These are phyloP conservation scores for Tringa solitaria DNA, from an alignment of 2,113 vertebrate species.

Conservation along the genomic window DNA sequence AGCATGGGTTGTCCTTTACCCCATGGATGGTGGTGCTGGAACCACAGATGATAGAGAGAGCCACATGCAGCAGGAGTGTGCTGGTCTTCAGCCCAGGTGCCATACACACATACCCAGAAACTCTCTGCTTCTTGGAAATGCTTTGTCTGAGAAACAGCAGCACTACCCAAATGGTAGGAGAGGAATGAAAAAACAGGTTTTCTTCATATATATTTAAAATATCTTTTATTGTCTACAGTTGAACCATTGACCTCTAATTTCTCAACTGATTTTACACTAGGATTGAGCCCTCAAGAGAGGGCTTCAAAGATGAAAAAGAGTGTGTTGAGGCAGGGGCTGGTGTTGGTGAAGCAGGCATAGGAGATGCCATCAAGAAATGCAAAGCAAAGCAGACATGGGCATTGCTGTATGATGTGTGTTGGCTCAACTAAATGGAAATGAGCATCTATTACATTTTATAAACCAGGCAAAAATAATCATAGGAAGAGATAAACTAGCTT, in stretches of 20 bases:
- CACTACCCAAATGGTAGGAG: neutral
- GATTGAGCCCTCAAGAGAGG: neutral
- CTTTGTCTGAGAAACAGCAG: neutral
- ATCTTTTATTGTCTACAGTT: neutral
- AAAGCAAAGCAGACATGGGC: neutral
- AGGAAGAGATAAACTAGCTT: neutral
- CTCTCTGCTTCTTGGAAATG: neutral
- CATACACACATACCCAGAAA: accelerated
- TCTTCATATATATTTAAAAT: neutral
- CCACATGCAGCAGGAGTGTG: neutral
- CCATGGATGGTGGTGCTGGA: neutral
- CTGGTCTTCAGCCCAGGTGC: neutral
- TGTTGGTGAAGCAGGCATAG: neutral
- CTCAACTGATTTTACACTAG: neutral
- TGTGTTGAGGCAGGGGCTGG: neutral
- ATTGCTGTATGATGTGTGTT: neutral
- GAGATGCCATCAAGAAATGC: neutral
- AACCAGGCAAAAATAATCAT: neutral
- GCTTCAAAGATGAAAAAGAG: neutral
- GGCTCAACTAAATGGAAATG: neutral
- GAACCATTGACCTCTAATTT: neutral
- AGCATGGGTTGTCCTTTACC: neutral
- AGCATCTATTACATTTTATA: neutral
- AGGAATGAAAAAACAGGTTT: neutral
- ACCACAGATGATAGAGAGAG: neutral